These are phyloP conservation scores for Hypercompe scribonia DNA, from an alignment of 2,888 invertebrate species.

Conservation along the genomic window DNA sequence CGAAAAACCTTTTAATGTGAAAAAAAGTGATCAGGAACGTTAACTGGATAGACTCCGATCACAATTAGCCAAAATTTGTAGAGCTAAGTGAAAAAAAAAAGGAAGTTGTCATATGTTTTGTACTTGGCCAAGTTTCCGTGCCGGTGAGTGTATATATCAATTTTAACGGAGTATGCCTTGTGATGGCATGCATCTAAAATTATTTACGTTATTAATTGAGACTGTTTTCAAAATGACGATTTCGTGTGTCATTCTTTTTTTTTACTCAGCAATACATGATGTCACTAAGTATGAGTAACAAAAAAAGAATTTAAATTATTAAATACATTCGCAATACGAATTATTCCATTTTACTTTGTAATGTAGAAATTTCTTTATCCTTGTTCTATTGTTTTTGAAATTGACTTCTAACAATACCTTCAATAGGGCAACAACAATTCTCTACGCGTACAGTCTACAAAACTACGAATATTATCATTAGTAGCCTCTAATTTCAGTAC, in stretches of 20 bases:
- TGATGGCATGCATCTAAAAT: slow-evolving; percentile 19
- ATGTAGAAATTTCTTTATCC: slow-evolving; percentile 62
- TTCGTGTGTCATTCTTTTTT: slow-evolving; percentile 3
- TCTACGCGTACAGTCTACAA: slow-evolving; percentile 82
- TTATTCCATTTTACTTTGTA: slow-evolving; percentile 61
- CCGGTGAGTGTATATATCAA: no score
- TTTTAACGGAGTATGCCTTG: slow-evolving; percentile 3
- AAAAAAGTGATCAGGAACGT: no score
- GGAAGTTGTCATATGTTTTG: no score
- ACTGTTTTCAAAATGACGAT: slow-evolving; percentile 11
- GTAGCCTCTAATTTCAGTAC: slow-evolving; percentile 37
- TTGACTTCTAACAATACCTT: slow-evolving; percentile 72
- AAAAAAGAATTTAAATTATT: slow-evolving; percentile 35
- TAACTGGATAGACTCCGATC: no score
- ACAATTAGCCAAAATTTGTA: no score
- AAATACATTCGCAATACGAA: slow-evolving; percentile 45
- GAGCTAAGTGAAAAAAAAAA: no score
- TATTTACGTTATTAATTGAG: slow-evolving; percentile 6
- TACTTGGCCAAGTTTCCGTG: no score
- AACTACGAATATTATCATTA: slow-evolving; percentile 76
- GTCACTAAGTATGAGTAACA: slow-evolving; percentile 38
- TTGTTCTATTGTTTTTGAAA: slow-evolving; percentile 71
- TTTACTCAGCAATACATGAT: slow-evolving; percentile 1
- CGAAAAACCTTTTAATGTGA: no score
- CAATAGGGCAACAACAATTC: slow-evolving; percentile 76